Base-by-base conservation (phyloP, 2,113 vertebrate genomes). In the Chloropsis hardwickii region DNA sequence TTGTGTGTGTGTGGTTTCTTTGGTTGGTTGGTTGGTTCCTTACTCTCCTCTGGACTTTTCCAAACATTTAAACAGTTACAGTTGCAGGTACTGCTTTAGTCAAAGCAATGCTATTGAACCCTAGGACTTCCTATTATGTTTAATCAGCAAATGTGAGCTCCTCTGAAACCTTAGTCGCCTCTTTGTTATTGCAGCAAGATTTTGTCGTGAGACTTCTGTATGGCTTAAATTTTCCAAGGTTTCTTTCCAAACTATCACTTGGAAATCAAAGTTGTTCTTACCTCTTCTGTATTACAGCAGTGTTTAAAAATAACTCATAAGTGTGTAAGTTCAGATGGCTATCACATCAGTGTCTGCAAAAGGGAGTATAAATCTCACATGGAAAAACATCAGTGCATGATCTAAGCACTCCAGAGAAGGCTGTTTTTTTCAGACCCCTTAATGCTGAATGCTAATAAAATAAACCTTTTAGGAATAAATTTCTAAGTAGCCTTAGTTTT, bases 271-370 rank as follows among this genome's bases (percentile, higher is more conserved):
- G 10, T 44, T 89, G 9, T 2, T 61, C 67, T 86, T 83, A 76
- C 22, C 28, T 80, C 54, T 2, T 4, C 40, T 76, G 12, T 90
- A 37, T 71, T 91, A 61, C 12, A 70, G 42, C 1, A 6, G 10
- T 54, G n/a, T 69, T 88, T 91, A 90, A 92, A 96, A 94, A 95
- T 87, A 92, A 27, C 61, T 51, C 10, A n/a, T n/a, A 40, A 62
- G 31, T 91, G 24, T 60, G 39, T 73, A 76, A 54, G 40, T 74
- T 95, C 45, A 87, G 44, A 35, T 58, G 51, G 29, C 69, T 94
- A 31, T 90, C 62, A 25, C 40, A 71, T 91, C 56, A 61, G 82
- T 37, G 87, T 54, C 77, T 86, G 61, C 64, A 61, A 51, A 80
- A 94, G 67, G 31, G 76, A 10, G 12, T n/a, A 72, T 25, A 81